phyloP scores from a whole-genome alignment of 35 echinoderm and acorn worm species.

The Stichopus chloronotus region DNA sequence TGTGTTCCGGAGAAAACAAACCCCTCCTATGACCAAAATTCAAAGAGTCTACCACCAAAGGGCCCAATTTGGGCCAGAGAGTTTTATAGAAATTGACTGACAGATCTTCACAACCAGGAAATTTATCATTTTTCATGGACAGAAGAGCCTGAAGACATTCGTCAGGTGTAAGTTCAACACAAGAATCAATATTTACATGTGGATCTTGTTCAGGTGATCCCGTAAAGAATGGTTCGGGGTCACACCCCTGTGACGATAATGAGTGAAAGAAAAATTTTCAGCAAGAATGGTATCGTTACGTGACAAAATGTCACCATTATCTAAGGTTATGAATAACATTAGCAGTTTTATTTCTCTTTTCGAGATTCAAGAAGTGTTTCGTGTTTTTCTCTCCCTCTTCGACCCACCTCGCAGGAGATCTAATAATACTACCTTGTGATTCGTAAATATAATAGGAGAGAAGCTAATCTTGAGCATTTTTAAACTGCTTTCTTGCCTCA shows the following conservation, averaged over 20 bases:
- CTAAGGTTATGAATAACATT: neutral
- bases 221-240: neutral
- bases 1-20: neutral
- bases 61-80: neutral
- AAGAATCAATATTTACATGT: neutral
- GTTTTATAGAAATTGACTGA: neutral
- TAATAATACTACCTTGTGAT: neutral
- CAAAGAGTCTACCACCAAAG: neutral
- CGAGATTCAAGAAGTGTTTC: neutral
- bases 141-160: neutral
- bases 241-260: neutral
- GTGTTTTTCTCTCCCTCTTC: too few species aligned
- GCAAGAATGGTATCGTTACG: neutral
- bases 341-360: neutral
- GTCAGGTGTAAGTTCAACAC: neutral
- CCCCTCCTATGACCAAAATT: neutral
- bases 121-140: neutral
- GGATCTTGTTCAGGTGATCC: neutral
- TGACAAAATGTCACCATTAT: neutral
- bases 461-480: too few species aligned
- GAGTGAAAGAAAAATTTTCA: neutral
- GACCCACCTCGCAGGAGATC: neutral
- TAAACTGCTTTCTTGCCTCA: too few species aligned
- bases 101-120: neutral
- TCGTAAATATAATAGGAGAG: too few species aligned